Percentiles rank a stretch among this genome's conserved stretches.
Conservation (phyloP, 2,113 vertebrate genomes). For the Brienomyrus longianalis region DNA sequence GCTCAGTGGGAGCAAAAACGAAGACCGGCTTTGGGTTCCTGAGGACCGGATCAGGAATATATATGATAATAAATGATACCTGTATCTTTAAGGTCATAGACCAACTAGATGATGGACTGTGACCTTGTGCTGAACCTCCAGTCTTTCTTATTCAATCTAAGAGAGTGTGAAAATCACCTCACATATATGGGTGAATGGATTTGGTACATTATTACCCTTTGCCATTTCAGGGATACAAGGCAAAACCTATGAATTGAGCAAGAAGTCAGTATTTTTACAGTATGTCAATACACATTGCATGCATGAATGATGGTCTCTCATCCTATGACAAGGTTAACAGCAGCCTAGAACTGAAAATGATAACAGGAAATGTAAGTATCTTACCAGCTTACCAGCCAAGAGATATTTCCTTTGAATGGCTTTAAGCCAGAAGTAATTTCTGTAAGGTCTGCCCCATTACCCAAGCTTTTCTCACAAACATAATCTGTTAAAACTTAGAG, state of each 20-base stretch:
- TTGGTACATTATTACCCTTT: background rate
- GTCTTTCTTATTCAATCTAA: background rate
- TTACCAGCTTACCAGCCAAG: background rate
- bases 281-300: background rate
- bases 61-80: background rate
- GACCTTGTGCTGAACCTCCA: background rate
- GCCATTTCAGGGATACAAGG: background rate
- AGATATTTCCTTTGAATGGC: background rate
- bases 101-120: background rate
- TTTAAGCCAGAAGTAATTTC: background rate
- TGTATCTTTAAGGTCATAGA: background rate
- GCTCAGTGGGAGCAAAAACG: too few relatives aligned
- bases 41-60: background rate
- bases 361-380: background rate
- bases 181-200: background rate
- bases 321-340: background rate
- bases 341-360: background rate
- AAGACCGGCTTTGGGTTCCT: background rate
- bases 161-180: background rate
- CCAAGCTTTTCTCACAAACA: background rate
- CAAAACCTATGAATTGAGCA: background rate
- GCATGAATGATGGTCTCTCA: background rate
- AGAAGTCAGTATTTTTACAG: background rate
- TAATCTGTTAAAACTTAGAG: background rate
- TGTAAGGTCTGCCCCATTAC: background rate